Base-by-base conservation (phyloP, 2,113 vertebrate genomes). In the Centrocercus urophasianus region DNA sequence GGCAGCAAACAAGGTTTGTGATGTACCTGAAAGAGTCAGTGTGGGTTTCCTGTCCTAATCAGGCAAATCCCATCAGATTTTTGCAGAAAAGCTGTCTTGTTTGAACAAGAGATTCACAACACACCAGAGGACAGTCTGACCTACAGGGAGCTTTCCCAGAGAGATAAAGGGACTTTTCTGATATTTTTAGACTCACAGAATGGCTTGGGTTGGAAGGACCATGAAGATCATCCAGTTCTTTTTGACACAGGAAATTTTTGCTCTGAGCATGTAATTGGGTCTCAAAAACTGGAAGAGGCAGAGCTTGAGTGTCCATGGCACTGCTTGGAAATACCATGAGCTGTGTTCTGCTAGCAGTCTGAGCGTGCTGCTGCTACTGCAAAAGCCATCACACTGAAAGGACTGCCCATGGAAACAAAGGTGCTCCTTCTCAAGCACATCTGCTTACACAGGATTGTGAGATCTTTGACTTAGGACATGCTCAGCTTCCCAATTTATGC, bases 311-410 rank as follows among this genome's bases (percentile, higher is more conserved):
- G 42, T n/a, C 28, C 75, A 52, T 54, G 59, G 10, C 15, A 5
- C 16, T 43, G 34, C 2, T 20, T 5, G 28, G 54, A 15, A 22
- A 48, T 70, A 17, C 11, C 24, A 54, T 16, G 13, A 73, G 8
- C 71, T 59, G 72, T 54, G 0, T 25, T 42, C 71, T 32, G 57
- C 19, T 13, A 13, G 32, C 28, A n/a, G 57, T 34, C 65, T 25
- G 21, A 66, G 28, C 16, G 8, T n/a, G 32, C 28, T 64, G 38
- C 61, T 66, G 30, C 30, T 19, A 1, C 7, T 66, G 45, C 27
- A 56, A 20, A 52, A 82, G 36, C n/a, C 4, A 36, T 40, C 3
- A 0, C 7, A 0, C 5, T 2, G 2, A 43, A 69, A 21, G 28
- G 0, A 18, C 27, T 75, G 25, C 2, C 24, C 8, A 8, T 15